These are phyloP conservation scores for Myotis vivesi DNA, from an alignment of 2,797 vertebrate genomes.

Conservation along the genomic window DNA sequence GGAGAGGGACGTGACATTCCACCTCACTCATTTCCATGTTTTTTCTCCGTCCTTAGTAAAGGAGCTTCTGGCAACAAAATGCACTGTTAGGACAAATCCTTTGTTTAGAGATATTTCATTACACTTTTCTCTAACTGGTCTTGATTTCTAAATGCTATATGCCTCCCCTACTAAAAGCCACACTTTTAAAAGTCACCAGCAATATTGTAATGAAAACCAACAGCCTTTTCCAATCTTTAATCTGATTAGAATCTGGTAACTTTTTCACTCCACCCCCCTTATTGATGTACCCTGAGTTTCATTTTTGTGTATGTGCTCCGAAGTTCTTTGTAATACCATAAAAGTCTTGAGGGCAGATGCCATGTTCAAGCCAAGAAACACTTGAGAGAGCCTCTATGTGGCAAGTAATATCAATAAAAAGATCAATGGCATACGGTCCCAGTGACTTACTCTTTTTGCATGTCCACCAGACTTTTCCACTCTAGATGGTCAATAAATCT, in stretches of 20 bases:
- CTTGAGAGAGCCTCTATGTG: not conserved
- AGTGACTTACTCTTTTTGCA: not conserved
- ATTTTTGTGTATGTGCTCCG: not conserved
- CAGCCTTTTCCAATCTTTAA: not conserved
- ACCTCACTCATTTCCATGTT: not conserved
- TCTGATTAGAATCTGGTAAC: not conserved
- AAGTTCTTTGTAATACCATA: not conserved
- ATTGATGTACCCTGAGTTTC: not conserved
- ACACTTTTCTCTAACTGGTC: not conserved
- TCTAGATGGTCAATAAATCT: not conserved
- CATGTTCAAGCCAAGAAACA: conserved; percentile 14
- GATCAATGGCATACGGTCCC: not conserved
- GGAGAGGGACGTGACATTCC: not conserved
- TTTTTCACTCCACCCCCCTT: not conserved
- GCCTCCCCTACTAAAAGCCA: not conserved
- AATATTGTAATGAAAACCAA: not conserved
- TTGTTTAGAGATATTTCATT: not conserved
- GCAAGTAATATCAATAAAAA: not conserved
- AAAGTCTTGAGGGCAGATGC: not conserved
- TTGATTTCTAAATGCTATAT: not conserved
- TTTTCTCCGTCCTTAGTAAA: not conserved
- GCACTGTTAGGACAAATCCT: not conserved
- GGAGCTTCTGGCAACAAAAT: not conserved
- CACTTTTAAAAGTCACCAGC: not conserved
- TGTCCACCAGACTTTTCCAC: not conserved